Evolutionary conservation across 2,113 vertebrate species (phyloP).

Genomic region (Labeo rohita): DNA sequence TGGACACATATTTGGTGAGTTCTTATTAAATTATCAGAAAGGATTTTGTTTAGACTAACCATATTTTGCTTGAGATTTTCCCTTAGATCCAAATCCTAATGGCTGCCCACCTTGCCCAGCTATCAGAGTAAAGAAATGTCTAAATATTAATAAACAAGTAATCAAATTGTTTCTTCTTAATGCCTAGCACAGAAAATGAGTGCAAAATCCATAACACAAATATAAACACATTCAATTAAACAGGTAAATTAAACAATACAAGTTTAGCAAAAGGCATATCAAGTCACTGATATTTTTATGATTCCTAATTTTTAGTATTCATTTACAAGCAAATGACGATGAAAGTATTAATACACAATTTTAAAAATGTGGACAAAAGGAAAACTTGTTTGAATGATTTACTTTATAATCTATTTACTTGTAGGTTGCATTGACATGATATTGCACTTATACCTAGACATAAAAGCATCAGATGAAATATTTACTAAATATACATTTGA

Average conservation of each 20-base stretch:
- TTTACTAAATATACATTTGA: not conserved
- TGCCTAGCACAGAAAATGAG: not conserved
- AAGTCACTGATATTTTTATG: too few species aligned
- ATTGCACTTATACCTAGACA: not conserved
- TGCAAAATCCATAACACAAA: not conserved
- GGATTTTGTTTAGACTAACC: constrained; percentile 9
- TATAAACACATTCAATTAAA: not conserved
- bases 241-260: not conserved
- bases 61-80: constrained; percentile 43
- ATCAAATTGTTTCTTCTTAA: too few species aligned
- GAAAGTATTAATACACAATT: not conserved
- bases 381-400: not conserved
- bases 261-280: not conserved
- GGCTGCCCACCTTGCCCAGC: constrained; percentile 42
- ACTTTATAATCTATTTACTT: not conserved
- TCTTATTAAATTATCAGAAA: not conserved
- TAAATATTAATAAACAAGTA: too few species aligned
- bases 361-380: not conserved
- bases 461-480: not conserved
- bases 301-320: not conserved
- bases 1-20: not conserved
- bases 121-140: not conserved
- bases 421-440: not conserved
- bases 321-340: not conserved
- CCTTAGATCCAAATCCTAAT: constrained; percentile 41